A percentile compares a stretch with the other conserved stretches of the same genome.
phyloP scores from a whole-genome alignment of 1,140 invertebrate genomes.

The Drosophila watanabei region DNA sequence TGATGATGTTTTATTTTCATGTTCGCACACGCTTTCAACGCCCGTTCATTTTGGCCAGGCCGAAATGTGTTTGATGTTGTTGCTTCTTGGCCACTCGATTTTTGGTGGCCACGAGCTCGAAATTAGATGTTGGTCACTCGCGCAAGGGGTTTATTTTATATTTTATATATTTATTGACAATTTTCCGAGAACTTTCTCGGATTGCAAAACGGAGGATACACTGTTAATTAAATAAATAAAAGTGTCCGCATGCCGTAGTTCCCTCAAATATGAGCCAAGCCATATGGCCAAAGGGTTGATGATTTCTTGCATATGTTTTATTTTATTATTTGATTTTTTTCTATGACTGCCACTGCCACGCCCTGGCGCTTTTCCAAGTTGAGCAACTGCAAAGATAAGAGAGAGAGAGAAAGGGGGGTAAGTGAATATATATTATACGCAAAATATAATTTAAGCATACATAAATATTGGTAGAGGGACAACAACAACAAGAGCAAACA shows the following conservation, averaged over 20 bases:
- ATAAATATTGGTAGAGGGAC: conserved; percentile 51
- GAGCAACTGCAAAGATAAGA: conserved; percentile 69
- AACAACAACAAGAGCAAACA: conserved; percentile 35
- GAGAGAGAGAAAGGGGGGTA: conserved; percentile 22
- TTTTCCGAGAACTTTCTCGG: conserved; percentile 19
- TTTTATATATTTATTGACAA: conserved; percentile 23
- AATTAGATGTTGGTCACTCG: conserved; percentile 63
- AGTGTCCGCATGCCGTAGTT: conserved; percentile 56
- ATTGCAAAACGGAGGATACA: conserved; percentile 9
- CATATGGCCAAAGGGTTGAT: conserved; percentile 46
- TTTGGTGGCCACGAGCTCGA: conserved; percentile 73
- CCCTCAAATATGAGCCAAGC: conserved; percentile 46
- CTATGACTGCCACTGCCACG: conserved; percentile 42
- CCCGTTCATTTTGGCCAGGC: conserved; percentile 51
- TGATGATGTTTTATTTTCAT: conserved; percentile 82
- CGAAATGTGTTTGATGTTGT: conserved; percentile 61
- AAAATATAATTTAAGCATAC: conserved; percentile 62
- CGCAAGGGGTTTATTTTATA: conserved; percentile 52
- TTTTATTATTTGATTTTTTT: conserved; percentile 13
- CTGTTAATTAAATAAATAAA: conserved; percentile 66
- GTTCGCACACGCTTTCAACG: conserved; percentile 78
- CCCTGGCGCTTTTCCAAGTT: conserved; percentile 75
- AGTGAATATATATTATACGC: conserved; percentile 31
- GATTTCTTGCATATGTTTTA: conserved; percentile 17
- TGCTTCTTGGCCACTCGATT: conserved; percentile 34